A percentile compares a stretch with the other conserved stretches of the same genome.
phyloP scores from a whole-genome alignment of 2,797 vertebrate genomes.

The Gallinago stenura region DNA sequence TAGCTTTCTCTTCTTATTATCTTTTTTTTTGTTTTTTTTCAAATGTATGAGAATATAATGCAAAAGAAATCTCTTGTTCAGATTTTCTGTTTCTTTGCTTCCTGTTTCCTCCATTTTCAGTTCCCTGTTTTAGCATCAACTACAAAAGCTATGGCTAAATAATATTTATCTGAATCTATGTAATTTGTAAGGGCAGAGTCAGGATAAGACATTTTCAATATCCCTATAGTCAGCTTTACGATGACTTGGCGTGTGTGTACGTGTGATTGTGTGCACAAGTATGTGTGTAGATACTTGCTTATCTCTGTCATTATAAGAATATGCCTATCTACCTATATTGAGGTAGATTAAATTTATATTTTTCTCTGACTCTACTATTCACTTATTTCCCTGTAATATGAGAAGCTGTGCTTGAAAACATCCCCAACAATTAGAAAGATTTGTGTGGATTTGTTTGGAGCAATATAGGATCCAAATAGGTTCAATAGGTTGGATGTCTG shows the following conservation, averaged over 20 bases:
- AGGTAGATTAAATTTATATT: not conserved
- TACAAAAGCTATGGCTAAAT: not conserved
- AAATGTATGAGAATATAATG: not conserved
- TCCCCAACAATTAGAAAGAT: not conserved
- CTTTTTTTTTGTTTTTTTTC: too few relatives aligned
- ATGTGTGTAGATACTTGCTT: not conserved
- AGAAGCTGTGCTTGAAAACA: not conserved
- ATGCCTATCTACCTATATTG: not conserved
- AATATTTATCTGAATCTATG: not conserved
- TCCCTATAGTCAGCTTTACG: not conserved
- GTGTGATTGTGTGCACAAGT: not conserved
- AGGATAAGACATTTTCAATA: not conserved
- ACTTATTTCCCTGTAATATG: not conserved
- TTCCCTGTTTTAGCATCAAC: not conserved
- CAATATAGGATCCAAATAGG: not conserved
- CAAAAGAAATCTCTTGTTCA: not conserved
- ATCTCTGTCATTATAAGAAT: not conserved
- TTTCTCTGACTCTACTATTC: not conserved
- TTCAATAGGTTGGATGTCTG: not conserved
- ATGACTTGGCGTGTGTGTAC: accelerated
- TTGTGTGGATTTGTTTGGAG: not conserved
- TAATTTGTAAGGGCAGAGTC: not conserved
- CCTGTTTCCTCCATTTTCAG: not conserved
- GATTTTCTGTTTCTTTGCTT: not conserved
- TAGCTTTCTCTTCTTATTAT: not conserved